Conservation (phyloP, 2,113 vertebrate species). For the Chrysemys picta region DNA sequence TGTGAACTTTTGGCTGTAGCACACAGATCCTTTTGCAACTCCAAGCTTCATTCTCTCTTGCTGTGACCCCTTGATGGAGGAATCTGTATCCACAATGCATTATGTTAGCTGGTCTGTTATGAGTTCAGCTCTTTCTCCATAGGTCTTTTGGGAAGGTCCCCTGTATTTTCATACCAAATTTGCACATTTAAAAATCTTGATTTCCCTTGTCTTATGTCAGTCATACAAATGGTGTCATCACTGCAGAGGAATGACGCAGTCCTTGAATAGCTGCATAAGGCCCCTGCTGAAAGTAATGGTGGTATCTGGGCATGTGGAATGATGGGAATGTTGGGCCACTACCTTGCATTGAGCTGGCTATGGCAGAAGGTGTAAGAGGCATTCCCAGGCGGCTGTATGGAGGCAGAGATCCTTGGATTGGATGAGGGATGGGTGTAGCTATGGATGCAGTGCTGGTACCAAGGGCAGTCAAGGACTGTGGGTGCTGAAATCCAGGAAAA, state of each 20-base stretch:
- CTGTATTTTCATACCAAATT: conserved; percentile 15
- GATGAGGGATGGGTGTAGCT: conserved; percentile 89
- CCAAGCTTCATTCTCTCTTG: conserved; percentile 9
- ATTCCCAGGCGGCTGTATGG: conserved; percentile 93
- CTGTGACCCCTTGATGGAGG: conserved; percentile 13
- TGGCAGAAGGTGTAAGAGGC: conserved; percentile 91
- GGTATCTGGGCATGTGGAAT: conserved; percentile 98
- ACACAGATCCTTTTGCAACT: conserved; percentile 27
- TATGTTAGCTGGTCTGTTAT: conserved; percentile 23
- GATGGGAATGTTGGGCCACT: conserved; percentile 95
- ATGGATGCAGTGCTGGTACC: conserved; percentile 86
- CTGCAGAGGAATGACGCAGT: conserved; percentile 96
- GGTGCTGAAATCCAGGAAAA: conserved; percentile 95
- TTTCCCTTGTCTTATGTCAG: conserved; percentile 34
- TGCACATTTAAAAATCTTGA: conserved; percentile 14
- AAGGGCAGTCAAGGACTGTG: conserved; percentile 91
- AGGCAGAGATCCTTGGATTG: conserved; percentile 95
- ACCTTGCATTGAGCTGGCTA: conserved; percentile 92
- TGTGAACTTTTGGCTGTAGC: conserved; percentile 1
- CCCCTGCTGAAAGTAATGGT: conserved; percentile 99
- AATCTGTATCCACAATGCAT: conserved; percentile 37
- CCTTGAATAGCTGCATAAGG: conserved; percentile 98
- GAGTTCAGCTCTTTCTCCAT: conserved; percentile 54
- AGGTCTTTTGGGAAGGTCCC: conserved; percentile 59
- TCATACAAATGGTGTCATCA: conserved; percentile 99